Evolutionary conservation across 2,888 invertebrate genomes (phyloP).

Genomic region (Meteorus colon): DNA sequence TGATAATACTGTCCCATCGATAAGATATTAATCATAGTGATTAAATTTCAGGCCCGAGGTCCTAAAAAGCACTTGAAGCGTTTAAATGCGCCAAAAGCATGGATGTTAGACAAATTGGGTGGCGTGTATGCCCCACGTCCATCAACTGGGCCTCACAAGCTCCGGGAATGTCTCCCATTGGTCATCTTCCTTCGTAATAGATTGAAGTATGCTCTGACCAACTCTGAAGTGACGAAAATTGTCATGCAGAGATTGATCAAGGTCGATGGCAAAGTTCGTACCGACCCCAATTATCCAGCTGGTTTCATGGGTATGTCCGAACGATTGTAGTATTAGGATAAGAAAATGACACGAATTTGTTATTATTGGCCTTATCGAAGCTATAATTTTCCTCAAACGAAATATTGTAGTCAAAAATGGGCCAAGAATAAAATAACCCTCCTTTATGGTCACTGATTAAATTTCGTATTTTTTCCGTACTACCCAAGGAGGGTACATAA

Average conservation of each 20-base stretch:
- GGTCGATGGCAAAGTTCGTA: conserved; percentile 98
- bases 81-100: conserved; percentile 98
- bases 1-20: background rate
- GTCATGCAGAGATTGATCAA: conserved; percentile 98
- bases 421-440: conserved; percentile 72
- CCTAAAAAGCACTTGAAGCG: conserved; percentile 99
- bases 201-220: conserved; percentile 97
- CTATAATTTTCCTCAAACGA: conserved; percentile 54
- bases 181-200: conserved; percentile 98
- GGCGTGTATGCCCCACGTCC: conserved; percentile 99
- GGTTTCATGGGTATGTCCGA: conserved; percentile 97
- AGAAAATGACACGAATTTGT: background rate
- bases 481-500: conserved; percentile 75
- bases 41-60: conserved; percentile 89
- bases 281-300: conserved; percentile 97
- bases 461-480: conserved; percentile 72
- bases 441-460: conserved; percentile 74
- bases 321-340: conserved; percentile 17
- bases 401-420: conserved; percentile 72
- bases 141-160: conserved; percentile 97
- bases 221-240: conserved; percentile 97
- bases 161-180: conserved; percentile 96
- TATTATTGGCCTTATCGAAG: conserved; percentile 63
- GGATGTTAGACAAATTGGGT: conserved; percentile 99
- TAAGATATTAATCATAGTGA: too few relatives aligned